Evolutionary conservation across 1,140 invertebrate species (phyloP).

Genomic region (Zaprionus camerounensis): DNA sequence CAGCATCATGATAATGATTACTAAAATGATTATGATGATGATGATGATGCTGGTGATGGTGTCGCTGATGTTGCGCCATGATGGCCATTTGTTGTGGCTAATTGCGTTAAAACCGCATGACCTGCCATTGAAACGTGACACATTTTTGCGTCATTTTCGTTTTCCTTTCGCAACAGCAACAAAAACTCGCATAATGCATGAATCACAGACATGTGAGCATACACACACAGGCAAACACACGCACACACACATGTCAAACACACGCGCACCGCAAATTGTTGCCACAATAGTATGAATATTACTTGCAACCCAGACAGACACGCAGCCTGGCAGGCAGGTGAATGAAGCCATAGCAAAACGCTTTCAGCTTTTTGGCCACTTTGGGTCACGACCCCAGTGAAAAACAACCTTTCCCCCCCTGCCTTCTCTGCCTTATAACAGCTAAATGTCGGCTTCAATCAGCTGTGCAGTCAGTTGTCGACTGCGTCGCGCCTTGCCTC

Average conservation of each 20-base stretch:
- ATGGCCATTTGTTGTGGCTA: constrained; percentile 76
- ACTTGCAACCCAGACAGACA: constrained; percentile 34
- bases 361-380: constrained; percentile 34
- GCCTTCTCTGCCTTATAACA: no score
- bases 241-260: constrained; percentile 2
- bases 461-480: constrained; percentile 54
- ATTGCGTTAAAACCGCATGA: constrained; percentile 76
- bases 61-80: constrained; percentile 55
- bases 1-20: constrained; percentile 23
- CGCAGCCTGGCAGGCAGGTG: constrained; percentile 46
- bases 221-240: constrained; percentile 18
- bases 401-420: not conserved
- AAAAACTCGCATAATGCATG: constrained; percentile 58
- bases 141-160: constrained; percentile 67
- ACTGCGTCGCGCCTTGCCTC: not conserved
- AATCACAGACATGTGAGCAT: constrained; percentile 33
- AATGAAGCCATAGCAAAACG: constrained; percentile 51
- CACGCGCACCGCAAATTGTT: constrained; percentile 27
- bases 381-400: constrained; percentile 36
- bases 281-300: constrained; percentile 66
- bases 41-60: constrained; percentile 17
- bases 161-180: constrained; percentile 16
- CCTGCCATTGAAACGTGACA: constrained; percentile 72
- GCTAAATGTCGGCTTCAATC: constrained; percentile 68
- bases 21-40: constrained; percentile 9